These are phyloP conservation scores for Aphidius ervi DNA, from an alignment of 1,140 invertebrate genomes.

Conservation along the genomic window DNA sequence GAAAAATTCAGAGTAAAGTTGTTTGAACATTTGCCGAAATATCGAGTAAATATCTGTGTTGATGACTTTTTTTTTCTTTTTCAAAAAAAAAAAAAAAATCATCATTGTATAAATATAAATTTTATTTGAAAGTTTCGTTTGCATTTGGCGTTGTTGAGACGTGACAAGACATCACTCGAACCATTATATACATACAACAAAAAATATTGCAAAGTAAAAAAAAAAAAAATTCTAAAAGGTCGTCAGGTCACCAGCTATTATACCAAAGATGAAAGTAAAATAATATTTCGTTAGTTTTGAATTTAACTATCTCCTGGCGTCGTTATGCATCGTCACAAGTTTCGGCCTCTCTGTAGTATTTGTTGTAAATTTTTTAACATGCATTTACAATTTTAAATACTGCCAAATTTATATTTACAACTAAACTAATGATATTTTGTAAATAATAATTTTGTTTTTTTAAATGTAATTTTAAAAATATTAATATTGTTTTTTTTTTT, in stretches of 20 bases:
- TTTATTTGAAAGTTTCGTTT: too few relatives aligned
- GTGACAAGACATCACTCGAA: slow-evolving; percentile 5
- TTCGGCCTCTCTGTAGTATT: slow-evolving; percentile 26
- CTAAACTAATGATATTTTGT: not conserved
- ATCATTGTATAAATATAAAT: too few relatives aligned
- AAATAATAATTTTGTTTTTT: slow-evolving; percentile 3
- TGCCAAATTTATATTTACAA: too few relatives aligned
- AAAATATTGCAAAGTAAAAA: not conserved
- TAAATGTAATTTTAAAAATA: not conserved
- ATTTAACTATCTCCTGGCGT: slow-evolving; percentile 35
- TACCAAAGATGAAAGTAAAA: slow-evolving; percentile 42
- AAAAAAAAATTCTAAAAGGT: not conserved
- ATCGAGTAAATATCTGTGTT: too few relatives aligned
- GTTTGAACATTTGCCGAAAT: too few relatives aligned
- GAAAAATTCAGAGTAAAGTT: too few relatives aligned
- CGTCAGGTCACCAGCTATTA: slow-evolving; percentile 3
- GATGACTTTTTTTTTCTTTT: too few relatives aligned
- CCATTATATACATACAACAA: not conserved
- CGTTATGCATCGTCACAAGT: slow-evolving; percentile 37
- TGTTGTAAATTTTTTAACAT: too few relatives aligned
- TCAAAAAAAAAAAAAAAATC: too few relatives aligned
- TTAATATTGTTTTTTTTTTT: not conserved
- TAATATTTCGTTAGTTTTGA: not conserved
- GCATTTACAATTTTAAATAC: too few relatives aligned
- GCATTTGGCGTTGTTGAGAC: not conserved